A percentile compares a stretch with the other conserved stretches of the same genome.
Conservation (phyloP, 53 echinoderm and acorn worm species). For the Holothuria scabra region DNA sequence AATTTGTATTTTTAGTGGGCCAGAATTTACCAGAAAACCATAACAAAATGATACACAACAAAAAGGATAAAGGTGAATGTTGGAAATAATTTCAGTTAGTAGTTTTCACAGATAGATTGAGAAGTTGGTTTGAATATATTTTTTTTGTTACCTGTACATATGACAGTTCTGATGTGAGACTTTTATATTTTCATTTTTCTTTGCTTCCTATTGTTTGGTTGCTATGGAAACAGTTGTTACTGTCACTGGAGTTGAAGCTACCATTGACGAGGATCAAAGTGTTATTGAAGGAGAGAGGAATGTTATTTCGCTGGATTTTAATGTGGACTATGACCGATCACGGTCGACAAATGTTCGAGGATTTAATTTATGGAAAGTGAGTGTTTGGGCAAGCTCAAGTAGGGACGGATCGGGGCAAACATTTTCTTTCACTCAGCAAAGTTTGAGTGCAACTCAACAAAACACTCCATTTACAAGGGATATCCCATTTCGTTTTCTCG, state of each 20-base stretch:
- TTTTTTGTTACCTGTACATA: no score
- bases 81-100: no score
- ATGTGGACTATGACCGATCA: constrained; percentile 58
- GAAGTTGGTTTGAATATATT: no score
- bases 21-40: no score
- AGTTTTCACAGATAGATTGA: no score
- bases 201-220: no score
- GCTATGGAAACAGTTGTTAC: constrained; percentile 48
- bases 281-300: constrained; percentile 62
- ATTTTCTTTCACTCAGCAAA: constrained; percentile 65
- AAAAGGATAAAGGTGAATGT: no score
- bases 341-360: constrained; percentile 65
- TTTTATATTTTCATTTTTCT: no score
- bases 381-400: constrained; percentile 69
- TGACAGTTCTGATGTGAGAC: no score
- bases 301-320: constrained; percentile 58
- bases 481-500: constrained; percentile 70
- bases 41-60: no score
- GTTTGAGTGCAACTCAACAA: constrained; percentile 43
- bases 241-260: constrained; percentile 55
- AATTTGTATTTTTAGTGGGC: no score
- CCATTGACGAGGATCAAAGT: constrained; percentile 31
- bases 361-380: constrained; percentile 79
- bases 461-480: constrained; percentile 51
- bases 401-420: constrained; percentile 57